Percentiles rank a stretch among this genome's conserved stretches.
Conservation (phyloP, 1,140 invertebrate genomes). For the Himalopsyche phryganea region DNA sequence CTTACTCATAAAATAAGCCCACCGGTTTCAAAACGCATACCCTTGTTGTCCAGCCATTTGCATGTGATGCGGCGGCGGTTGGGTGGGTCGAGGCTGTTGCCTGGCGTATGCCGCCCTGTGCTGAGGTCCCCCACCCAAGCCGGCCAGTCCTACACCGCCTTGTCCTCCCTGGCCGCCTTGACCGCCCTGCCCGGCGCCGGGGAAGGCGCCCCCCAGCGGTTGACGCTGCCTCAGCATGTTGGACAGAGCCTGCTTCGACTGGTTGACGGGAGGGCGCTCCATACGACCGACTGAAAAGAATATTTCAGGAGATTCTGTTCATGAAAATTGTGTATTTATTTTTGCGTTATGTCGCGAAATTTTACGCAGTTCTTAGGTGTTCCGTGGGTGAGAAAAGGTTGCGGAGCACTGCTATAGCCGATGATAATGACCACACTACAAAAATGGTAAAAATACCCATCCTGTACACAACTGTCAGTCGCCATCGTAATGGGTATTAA, state of each 20-base stretch:
- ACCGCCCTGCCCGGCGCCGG: conserved; percentile 21
- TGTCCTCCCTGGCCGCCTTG: conserved; percentile 29
- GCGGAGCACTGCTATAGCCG: too few relatives aligned
- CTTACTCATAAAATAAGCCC: too few relatives aligned
- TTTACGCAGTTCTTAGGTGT: too few relatives aligned
- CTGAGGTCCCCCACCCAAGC: conserved; percentile 45
- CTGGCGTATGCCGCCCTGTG: conserved; percentile 38
- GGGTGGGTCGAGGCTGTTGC: conserved; percentile 28
- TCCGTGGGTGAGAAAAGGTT: too few relatives aligned
- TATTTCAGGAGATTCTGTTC: neutral
- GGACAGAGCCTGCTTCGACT: conserved; percentile 81
- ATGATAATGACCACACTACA: too few relatives aligned
- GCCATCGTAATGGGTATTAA: too few relatives aligned
- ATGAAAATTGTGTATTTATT: too few relatives aligned
- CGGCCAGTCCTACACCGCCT: conserved; percentile 45
- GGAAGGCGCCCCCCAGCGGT: conserved; percentile 44
- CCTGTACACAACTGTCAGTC: too few relatives aligned
- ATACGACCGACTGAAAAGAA: conserved; percentile 58
- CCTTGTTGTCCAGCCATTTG: conserved; percentile 27
- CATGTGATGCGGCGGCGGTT: conserved; percentile 33
- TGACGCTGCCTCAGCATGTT: conserved; percentile 75
- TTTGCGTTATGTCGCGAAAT: too few relatives aligned
- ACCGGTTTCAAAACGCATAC: too few relatives aligned
- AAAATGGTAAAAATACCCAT: too few relatives aligned
- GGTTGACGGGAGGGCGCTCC: conserved; percentile 63